These are phyloP conservation scores for Girardinus metallicus DNA, from an alignment of 2,797 vertebrate genomes.

Conservation along the genomic window DNA sequence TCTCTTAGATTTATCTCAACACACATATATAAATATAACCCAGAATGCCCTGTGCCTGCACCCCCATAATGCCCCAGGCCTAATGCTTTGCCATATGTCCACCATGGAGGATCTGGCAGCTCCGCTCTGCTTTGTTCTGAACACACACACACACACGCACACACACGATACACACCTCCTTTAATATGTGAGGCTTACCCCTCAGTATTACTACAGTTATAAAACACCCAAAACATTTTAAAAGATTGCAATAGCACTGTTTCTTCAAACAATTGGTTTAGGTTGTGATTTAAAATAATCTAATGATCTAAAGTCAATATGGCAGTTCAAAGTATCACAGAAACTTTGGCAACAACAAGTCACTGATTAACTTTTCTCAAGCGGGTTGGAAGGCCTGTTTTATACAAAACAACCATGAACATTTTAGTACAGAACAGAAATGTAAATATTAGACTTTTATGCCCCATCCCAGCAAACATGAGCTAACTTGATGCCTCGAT, in stretches of 20 bases:
- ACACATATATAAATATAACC: conserved; percentile 18
- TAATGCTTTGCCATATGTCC: conserved; percentile 72
- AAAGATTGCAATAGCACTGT: conserved; percentile 29
- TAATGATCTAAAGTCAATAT: conserved; percentile 3
- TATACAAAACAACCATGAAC: not conserved
- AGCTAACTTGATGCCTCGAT: not conserved
- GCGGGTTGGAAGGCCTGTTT: not conserved
- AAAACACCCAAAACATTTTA: conserved; percentile 31
- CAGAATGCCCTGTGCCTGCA: conserved; percentile 33
- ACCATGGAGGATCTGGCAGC: conserved; percentile 59
- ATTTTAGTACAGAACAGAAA: not conserved
- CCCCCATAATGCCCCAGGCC: conserved; percentile 59
- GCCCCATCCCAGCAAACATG: not conserved
- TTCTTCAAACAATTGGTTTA: conserved; percentile 11
- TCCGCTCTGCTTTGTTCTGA: conserved; percentile 51
- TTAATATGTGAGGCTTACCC: conserved; percentile 43
- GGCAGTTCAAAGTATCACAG: not conserved
- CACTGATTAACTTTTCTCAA: conserved; percentile 3
- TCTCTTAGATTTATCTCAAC: conserved; percentile 53
- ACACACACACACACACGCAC: not conserved
- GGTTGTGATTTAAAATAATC: conserved; percentile 5
- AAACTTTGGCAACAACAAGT: not conserved
- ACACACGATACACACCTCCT: conserved; percentile 14
- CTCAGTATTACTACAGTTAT: conserved; percentile 41
- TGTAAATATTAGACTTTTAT: not conserved